Conservation (phyloP, 2,888 invertebrate genomes). For the Alloscopus bannaensis region DNA sequence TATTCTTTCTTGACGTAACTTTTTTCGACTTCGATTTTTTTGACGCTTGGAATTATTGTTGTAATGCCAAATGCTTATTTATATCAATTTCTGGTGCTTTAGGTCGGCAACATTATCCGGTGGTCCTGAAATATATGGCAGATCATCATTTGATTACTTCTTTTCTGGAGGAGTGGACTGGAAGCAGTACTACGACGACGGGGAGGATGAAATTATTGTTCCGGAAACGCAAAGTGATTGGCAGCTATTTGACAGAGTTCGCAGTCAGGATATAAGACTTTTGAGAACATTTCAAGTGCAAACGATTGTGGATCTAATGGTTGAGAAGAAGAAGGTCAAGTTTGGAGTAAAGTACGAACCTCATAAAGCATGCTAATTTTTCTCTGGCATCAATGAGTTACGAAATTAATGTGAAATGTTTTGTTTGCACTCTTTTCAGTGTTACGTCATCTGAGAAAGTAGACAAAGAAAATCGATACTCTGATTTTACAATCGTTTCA, state of each 20-base stretch:
- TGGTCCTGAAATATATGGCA: conserved; percentile 84
- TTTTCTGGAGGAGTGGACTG: conserved; percentile 76
- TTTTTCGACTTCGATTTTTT: conserved; percentile 7
- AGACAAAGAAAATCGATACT: conserved; percentile 85
- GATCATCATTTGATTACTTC: conserved; percentile 80
- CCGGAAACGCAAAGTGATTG: conserved; percentile 76
- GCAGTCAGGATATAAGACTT: conserved; percentile 83
- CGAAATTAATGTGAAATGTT: too few species aligned
- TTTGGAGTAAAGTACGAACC: conserved; percentile 83
- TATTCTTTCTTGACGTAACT: conserved; percentile 5
- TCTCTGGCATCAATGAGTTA: too few species aligned
- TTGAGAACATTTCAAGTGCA: conserved; percentile 83
- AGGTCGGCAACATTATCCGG: conserved; percentile 86
- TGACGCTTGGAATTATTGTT: too few species aligned
- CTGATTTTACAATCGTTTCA: conserved; percentile 83
- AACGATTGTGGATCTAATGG: conserved; percentile 88
- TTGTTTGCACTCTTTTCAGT: conserved; percentile 76
- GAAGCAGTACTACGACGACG: conserved; percentile 67
- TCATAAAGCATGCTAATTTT: too few species aligned
- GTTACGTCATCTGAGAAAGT: conserved; percentile 90
- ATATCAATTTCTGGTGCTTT: conserved; percentile 68
- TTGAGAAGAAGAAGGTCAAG: conserved; percentile 89
- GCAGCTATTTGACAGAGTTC: conserved; percentile 81
- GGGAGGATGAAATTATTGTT: conserved; percentile 71
- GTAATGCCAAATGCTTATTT: too few species aligned